Conservation (phyloP, 30 jellyfish, hydroid and myxozoan species). For the Aurelia sp. region DNA sequence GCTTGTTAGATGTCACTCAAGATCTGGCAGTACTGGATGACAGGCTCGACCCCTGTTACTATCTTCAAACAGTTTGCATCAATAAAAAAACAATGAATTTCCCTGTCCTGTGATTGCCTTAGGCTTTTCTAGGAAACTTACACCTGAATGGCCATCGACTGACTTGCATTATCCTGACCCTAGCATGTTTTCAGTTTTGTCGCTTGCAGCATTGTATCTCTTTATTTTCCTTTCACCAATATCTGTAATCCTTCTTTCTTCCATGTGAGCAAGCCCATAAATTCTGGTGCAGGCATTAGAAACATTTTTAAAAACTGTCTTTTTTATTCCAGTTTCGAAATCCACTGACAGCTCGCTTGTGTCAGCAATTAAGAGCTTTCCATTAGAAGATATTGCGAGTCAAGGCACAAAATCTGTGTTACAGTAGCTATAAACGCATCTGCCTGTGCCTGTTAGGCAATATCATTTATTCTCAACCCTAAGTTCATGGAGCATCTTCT, state of each 20-base stretch:
- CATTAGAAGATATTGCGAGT: no score
- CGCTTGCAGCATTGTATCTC: constrained; percentile 3
- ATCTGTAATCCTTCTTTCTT: no score
- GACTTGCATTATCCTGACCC: constrained; percentile 15
- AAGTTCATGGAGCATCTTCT: not conserved
- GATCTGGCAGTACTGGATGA: constrained; percentile 25
- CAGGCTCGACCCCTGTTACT: constrained; percentile 25
- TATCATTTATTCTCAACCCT: no score
- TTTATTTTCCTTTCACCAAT: not conserved
- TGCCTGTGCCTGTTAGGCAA: no score
- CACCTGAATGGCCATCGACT: constrained; percentile 28
- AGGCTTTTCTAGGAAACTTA: constrained; percentile 13
- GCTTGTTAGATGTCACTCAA: constrained; percentile 1
- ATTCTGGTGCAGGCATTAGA: no score
- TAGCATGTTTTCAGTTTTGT: not conserved
- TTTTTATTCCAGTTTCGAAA: no score
- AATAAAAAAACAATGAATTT: constrained; percentile 11
- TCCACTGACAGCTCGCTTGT: no score
- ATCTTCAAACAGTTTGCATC: constrained; percentile 19
- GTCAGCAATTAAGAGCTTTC: no score
- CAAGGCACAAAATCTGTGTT: no score
- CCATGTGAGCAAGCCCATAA: no score
- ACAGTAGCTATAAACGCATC: no score
- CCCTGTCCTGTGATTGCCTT: constrained; percentile 24
- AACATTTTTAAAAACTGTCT: no score